These are phyloP conservation scores for Blastobasis adustella DNA, from an alignment of 2,888 invertebrate species.

Conservation along the genomic window DNA sequence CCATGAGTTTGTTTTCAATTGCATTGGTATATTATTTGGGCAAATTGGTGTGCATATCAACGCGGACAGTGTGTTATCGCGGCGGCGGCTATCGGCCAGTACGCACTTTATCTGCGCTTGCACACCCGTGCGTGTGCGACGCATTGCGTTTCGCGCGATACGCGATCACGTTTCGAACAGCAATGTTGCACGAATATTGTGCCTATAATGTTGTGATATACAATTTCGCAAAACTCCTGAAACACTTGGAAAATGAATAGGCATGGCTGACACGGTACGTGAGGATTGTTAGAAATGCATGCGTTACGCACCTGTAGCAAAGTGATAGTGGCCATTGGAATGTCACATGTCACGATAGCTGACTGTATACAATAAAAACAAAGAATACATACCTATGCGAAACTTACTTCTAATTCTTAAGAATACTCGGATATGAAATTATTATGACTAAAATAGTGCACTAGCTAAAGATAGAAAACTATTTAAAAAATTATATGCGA, in stretches of 20 bases:
- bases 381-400: not conserved
- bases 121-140: conserved; percentile 46
- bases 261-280: conserved; percentile 42
- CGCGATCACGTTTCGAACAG: conserved; percentile 45
- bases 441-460: too few species aligned
- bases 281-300: conserved; percentile 55
- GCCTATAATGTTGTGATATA: too few species aligned
- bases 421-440: too few species aligned
- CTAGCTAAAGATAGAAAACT: too few species aligned
- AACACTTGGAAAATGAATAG: not conserved
- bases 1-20: too few species aligned
- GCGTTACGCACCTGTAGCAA: conserved; percentile 61
- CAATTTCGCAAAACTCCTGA: conserved; percentile 13
- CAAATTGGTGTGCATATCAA: conserved; percentile 42
- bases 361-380: not conserved
- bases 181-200: conserved; percentile 34
- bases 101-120: conserved; percentile 59
- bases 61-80: conserved; percentile 47
- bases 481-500: too few species aligned
- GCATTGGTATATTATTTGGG: conserved; percentile 27
- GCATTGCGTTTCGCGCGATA: conserved; percentile 60
- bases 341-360: not conserved
- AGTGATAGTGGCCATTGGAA: not conserved
- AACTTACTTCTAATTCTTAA: not conserved
- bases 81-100: conserved; percentile 44